A percentile compares a stretch with the other conserved stretches of the same genome.
These are phyloP conservation scores for Heliconius erato DNA, from an alignment of 2,888 invertebrate genomes.

Conservation along the genomic window DNA sequence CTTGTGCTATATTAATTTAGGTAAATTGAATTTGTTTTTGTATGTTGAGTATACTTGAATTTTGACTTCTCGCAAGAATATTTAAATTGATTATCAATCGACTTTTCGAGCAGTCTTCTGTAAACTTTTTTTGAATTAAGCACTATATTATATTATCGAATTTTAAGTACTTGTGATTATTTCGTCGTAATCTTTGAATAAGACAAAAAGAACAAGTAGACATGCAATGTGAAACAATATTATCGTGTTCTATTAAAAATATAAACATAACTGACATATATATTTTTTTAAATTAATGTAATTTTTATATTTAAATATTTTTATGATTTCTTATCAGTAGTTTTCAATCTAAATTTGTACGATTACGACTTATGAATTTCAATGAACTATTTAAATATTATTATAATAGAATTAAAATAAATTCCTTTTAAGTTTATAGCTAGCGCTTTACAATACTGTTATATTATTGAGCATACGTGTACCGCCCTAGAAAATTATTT, in stretches of 20 bases:
- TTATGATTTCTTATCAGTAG: not conserved
- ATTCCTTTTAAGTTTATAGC: not conserved
- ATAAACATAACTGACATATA: too few relatives aligned
- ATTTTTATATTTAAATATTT: not conserved
- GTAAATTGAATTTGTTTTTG: not conserved
- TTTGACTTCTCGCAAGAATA: not conserved
- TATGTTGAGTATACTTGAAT: not conserved
- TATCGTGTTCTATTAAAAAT: too few relatives aligned
- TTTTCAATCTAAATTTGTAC: not conserved
- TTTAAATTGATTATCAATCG: conserved; percentile 7
- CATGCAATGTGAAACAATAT: not conserved
- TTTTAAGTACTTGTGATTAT: not conserved
- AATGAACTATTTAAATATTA: conserved; percentile 4
- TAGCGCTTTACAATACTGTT: not conserved
- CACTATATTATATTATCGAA: not conserved
- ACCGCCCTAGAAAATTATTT: not conserved
- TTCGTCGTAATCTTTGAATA: conserved; percentile 1
- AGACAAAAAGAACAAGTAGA: not conserved
- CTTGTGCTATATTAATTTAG: conserved; percentile 6
- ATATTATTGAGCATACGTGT: not conserved
- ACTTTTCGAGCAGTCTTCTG: conserved; percentile 30
- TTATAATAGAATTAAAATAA: not conserved
- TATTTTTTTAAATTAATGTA: not conserved
- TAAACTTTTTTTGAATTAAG: not conserved
- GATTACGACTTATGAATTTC: not conserved